Base-by-base conservation (phyloP, 1,140 invertebrate species). In the Nixonia krombeini region DNA sequence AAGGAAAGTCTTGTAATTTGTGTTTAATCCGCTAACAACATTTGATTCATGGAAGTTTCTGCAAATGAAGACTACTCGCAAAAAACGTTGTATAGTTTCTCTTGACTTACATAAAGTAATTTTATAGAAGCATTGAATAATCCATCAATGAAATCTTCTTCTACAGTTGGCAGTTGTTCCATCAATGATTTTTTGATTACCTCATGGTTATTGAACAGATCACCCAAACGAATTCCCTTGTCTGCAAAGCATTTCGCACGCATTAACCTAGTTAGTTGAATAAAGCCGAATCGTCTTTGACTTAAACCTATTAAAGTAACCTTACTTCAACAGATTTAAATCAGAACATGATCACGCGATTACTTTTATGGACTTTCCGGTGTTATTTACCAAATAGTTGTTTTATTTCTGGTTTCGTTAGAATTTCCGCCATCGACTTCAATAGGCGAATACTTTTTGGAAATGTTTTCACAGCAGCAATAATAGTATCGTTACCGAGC, bases 391-490 rank as follows among this genome's bases (percentile, higher is more conserved):
- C 82, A 29, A 86, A 85, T 53, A 91, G 84, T 55, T 86, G 75
- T 38, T 89, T 84, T 31, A 90, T 86, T 46, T 87, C 79, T 7
- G 87, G 86, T 55, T 87, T 84, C n/a, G 89, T 89, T 1, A 88
- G 85, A 37, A 89, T 82, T 21, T 87, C 83, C 1, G 88, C 86
- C 55, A 90, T 80, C 0, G 88, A 88, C 38, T 86, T 85, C 9
- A 90, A 72, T 15, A 90, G 83, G 50, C 88, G 87, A 18, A 87
- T 80, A 18, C 88, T 88, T 42, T 89, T 85, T 1, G 89, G 89
- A 17, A 90, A 70, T 2, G 85, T 82, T 9, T 83, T 76, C 2
- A 89, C 81, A 0, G 87, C 84, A 21, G 87, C 76, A 10, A 79
- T 73, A n/a, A 87, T 69, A 0, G 79, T 83, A 13, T 85, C 73